These are phyloP conservation scores for Seriola quinqueradiata DNA, from an alignment of 2,113 vertebrate genomes.

Conservation along the genomic window DNA sequence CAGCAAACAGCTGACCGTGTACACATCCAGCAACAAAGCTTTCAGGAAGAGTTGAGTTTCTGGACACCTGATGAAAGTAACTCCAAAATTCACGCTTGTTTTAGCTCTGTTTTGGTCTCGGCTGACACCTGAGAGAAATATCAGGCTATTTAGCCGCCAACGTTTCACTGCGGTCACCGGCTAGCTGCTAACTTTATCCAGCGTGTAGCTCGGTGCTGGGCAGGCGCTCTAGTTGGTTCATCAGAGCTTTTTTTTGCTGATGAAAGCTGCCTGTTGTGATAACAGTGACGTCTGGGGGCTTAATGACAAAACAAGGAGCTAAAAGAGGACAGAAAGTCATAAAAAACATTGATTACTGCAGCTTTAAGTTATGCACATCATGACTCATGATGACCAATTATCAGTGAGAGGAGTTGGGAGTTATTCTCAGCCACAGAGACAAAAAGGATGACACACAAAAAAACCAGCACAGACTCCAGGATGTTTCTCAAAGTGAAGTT, in stretches of 20 bases:
- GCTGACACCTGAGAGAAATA: neutral
- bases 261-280: neutral
- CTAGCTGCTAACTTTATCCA: neutral
- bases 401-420: neutral
- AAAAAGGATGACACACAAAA: constrained; percentile 40
- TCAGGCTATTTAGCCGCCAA: neutral
- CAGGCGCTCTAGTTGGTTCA: neutral
- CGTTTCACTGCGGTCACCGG: too few species aligned
- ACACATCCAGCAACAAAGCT: too few species aligned
- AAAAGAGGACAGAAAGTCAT: neutral
- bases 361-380: neutral
- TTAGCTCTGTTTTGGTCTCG: neutral
- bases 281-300: neutral
- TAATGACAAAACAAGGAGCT: neutral
- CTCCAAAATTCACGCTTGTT: neutral
- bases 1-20: too few species aligned
- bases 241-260: neutral
- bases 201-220: too few species aligned
- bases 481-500: constrained; percentile 84
- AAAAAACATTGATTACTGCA: neutral
- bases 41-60: too few species aligned
- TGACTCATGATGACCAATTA: neutral
- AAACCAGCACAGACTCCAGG: constrained; percentile 52
- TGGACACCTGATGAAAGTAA: too few species aligned
- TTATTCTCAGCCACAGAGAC: neutral